Evolutionary conservation across 1,140 invertebrate species (phyloP), one percentile per base, ranked within the genome.

Genomic region (Periplaneta americana): DNA sequence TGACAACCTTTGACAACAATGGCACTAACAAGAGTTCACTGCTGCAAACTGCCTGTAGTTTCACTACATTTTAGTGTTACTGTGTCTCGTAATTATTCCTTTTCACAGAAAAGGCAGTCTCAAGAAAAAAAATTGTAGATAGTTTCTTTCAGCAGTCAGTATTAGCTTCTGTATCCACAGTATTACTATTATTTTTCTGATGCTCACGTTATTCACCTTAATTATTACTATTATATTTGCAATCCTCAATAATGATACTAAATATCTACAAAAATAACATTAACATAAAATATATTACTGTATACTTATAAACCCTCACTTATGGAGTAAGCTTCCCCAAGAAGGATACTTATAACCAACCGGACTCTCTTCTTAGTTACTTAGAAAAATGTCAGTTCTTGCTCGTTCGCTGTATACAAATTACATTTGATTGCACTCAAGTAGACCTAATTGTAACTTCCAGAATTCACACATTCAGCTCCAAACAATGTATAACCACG

Each of bases 181-280:
- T 74, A 33, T 37, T 66, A 36, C 28, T 75, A 36, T 34, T 34
- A 37, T 74, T 66, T n/a, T 74, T 80, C n/a, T 34, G n/a, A 74
- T 77, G 33, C 33, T 31, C 28, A 13, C 75, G 28, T 18, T 32
- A 75, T 34, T 34, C n/a, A 35, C 6, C 57, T n/a, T 31, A 17
- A 75, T 17, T 15, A 15, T 31, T 32, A 80, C 17, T 31, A 35
- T 75, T 66, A 34, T 35, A 34, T 37, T 31, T 35, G 17, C 22
- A 17, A n/a, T 31, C 11, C 17, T 32, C 31, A 48, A n/a, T 74
- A 74, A 48, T 74, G 28, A 80, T 33, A 31, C 74, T 80, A 80
- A 34, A 75, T 80, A 57, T 75, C 80, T 80, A 80, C 80, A 80
- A 80, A 80, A 80, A 80, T 80, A 80, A 75, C 48, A 66, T 36